A percentile compares a stretch with the other conserved stretches of the same genome.
These are phyloP conservation scores for Orthonyx spaldingii DNA, from an alignment of 2,113 vertebrate species.

Conservation along the genomic window DNA sequence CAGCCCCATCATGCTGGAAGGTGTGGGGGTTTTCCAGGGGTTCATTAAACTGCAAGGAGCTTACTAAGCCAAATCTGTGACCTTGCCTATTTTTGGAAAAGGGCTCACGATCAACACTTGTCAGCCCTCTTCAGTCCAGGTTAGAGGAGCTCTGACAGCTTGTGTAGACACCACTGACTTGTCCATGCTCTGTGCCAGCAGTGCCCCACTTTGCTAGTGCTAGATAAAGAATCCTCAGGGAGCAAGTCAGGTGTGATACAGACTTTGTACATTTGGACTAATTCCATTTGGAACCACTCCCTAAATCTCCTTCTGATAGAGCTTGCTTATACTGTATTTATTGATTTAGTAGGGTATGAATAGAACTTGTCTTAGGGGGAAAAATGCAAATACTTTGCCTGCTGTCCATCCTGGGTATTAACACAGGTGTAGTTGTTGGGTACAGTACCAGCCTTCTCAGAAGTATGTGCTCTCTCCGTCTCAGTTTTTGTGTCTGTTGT, in stretches of 20 bases:
- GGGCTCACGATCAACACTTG: not conserved
- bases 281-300: not conserved
- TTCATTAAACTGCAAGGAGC: not conserved
- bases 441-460: not conserved
- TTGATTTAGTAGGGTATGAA: not conserved
- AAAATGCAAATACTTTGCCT: not conserved
- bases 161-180: not conserved
- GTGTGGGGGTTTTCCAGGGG: not conserved
- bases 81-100: not conserved
- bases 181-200: not conserved
- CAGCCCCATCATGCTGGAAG: not conserved
- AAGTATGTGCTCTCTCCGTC: not conserved
- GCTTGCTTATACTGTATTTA: not conserved
- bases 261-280: not conserved
- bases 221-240: not conserved
- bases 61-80: not conserved
- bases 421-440: not conserved
- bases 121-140: not conserved
- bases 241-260: not conserved
- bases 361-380: not conserved
- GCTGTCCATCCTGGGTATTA: not conserved
- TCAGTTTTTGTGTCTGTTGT: not conserved
- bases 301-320: not conserved
- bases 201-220: not conserved
- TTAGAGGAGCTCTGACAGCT: not conserved